A percentile compares a stretch with the other conserved stretches of the same genome.
These are phyloP conservation scores for Seriola aureovittata DNA, from an alignment of 2,113 vertebrate species.

Conservation along the genomic window DNA sequence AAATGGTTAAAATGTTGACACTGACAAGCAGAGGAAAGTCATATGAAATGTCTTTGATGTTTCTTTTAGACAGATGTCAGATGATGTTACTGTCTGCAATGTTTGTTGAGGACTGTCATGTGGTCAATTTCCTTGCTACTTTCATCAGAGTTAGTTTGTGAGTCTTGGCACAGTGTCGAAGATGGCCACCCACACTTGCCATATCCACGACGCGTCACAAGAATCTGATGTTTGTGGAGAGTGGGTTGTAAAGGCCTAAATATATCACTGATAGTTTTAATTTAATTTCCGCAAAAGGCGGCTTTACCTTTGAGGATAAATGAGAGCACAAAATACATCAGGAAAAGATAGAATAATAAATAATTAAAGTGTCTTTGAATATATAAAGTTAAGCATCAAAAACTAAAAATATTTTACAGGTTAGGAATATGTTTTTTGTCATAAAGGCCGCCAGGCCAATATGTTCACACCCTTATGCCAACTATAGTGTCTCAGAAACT, in stretches of 20 bases:
- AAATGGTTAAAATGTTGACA: not conserved
- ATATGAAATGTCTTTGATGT: not conserved
- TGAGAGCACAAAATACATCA: not conserved
- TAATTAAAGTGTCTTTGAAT: too few species aligned
- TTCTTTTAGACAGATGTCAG: not conserved
- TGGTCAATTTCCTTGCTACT: slow-evolving; percentile 33
- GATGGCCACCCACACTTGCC: slow-evolving; percentile 54
- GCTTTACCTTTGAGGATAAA: not conserved
- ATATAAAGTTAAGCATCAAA: too few species aligned
- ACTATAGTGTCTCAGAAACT: too few species aligned
- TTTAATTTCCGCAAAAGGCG: not conserved
- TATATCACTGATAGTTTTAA: slow-evolving; percentile 10
- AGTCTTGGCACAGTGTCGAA: slow-evolving; percentile 28
- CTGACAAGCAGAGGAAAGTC: not conserved
- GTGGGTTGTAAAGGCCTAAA: slow-evolving; percentile 3
- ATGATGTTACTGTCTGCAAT: slow-evolving; percentile 13
- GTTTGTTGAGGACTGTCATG: slow-evolving; percentile 39
- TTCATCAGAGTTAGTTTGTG: slow-evolving; percentile 32
- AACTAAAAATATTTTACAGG: too few species aligned
- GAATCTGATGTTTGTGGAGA: slow-evolving; percentile 1
- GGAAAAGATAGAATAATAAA: not conserved
- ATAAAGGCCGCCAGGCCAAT: too few species aligned
- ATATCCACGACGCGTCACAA: not conserved
- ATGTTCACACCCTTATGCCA: too few species aligned
- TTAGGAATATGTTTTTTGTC: too few species aligned